Base-by-base conservation (phyloP, 2,888 invertebrate species). In the Sipha maydis region DNA sequence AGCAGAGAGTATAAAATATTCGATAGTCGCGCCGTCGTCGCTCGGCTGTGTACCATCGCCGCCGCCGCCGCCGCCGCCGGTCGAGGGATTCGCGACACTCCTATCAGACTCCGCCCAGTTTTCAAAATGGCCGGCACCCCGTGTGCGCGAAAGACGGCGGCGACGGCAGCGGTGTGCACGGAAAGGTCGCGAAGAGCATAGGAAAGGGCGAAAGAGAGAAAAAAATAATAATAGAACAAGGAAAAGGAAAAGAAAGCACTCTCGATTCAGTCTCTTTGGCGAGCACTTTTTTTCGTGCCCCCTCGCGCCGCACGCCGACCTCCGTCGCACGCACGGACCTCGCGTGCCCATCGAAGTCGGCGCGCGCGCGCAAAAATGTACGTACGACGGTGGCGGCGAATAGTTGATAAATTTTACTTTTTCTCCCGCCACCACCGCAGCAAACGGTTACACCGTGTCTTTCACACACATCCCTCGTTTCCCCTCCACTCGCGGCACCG, bases 91-190 rank as follows among this genome's bases (percentile, higher is more conserved):
- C 88, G 82, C 61, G 88, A 82, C 88, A 88, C 88, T 88, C 88
- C 88, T 88, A 88, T 82, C 73, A 61, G n/a, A 48, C 80, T 67
- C 88, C 88, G 80, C 88, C 88, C 75, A 48, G 31, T 82, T 85
- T 88, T 75, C 88, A 88, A 88, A 88, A 88, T 88, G 88, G 88
- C 88, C 78, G 88, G 48, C 82, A 48, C 75, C n/a, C 75, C 17
- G 3, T 17, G 82, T 41, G 73, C 82, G 80, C n/a, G 61, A 48
- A 38, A 54, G 25, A 19, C 41, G 75, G 77, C 38, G 41, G 69
- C 71, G 14, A 31, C 28, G 31, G 28, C 71, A 31, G 71, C 71
- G 71, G 71, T 67, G 9, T 4, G n/a, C 7, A n/a, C 17, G 71
- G 14, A 28, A 28, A n/a, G n/a, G 21, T 21, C 56, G 56, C 67